Evolutionary conservation across 2,113 vertebrate genomes (phyloP), one percentile per base, ranked within the genome.

Genomic region (Rhynchomys soricoides): DNA sequence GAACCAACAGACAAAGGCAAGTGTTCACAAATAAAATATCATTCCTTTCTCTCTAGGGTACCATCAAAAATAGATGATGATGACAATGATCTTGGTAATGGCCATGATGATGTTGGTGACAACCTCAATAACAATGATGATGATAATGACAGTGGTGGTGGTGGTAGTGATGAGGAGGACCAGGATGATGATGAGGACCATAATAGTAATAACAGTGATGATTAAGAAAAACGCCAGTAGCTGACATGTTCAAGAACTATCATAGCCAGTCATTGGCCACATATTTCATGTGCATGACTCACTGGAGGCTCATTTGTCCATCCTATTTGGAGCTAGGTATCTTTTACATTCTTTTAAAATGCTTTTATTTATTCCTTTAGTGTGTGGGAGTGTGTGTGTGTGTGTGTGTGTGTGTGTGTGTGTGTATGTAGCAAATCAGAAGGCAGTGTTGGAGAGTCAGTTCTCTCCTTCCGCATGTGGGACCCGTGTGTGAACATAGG

Each of bases 21-120:
- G 91, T 85, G 86, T 45, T 71, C 43, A 75, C 62, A 40, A 89
- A 95, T 82, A 88, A 70, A 90, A 86, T 26, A 71, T 91, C 57
- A 50, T 71, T 34, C 57, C n/a, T 82, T 70, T 57, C 13, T 74
- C 31, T 62, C 68, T n/a, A 34, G 52, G 50, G 66, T 3, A 48
- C 7, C 29, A 70, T 86, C 66, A 48, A 68, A 83, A 86, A 29
- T 37, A 89, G 57, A 78, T 31, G 62, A 66, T 55, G 71, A 75
- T 48, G 71, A 75, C 43, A 52, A 11, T 37, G 59, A 68, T 17
- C 70, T 78, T 86, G 40, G 40, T 62, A 43, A 57, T 83, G 73
- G 79, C 55, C 6, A 43, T 16, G 55, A 45, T 62, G 40, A 45
- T 31, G 24, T 11, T 31, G 57, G 12, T 83, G 37, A 59, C n/a